These are phyloP conservation scores for Ganaspis sp. DNA, from an alignment of 1,140 invertebrate genomes.

Conservation along the genomic window DNA sequence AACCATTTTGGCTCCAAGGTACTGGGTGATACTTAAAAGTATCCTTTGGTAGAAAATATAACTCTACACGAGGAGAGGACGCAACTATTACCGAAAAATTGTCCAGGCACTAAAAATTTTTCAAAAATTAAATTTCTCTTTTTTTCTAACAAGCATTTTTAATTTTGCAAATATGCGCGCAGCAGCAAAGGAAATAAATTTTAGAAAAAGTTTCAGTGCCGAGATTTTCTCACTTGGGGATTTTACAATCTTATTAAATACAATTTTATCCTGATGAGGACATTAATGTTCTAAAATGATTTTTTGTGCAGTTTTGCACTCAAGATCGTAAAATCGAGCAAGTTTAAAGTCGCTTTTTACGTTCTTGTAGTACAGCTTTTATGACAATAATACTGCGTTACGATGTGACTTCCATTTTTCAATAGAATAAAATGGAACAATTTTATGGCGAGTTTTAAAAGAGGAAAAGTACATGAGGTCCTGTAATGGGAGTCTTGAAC, in stretches of 20 bases:
- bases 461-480: neutral
- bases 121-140: neutral
- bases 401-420: conserved; percentile 12
- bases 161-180: too few species aligned
- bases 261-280: neutral
- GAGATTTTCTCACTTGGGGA: neutral
- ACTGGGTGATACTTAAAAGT: conserved; percentile 16
- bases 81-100: conserved; percentile 2
- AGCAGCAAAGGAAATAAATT: neutral
- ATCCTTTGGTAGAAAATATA: conserved; percentile 23
- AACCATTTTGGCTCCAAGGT: conserved; percentile 30
- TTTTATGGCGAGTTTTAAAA: conserved; percentile 14
- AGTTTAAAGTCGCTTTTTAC: neutral
- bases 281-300: neutral
- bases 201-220: neutral
- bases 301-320: neutral
- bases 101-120: neutral
- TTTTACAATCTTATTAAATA: conserved; percentile 3
- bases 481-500: conserved; percentile 14
- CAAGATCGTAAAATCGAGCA: conserved; percentile 12
- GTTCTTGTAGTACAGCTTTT: neutral
- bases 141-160: neutral
- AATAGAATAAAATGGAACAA: conserved; percentile 10
- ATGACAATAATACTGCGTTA: conserved; percentile 16
- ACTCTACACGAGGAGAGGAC: conserved; percentile 19